Percentiles rank a stretch among this genome's conserved stretches.
Evolutionary conservation across 1,140 invertebrate genomes (phyloP).

Genomic region (Tetraneura akinire): DNA sequence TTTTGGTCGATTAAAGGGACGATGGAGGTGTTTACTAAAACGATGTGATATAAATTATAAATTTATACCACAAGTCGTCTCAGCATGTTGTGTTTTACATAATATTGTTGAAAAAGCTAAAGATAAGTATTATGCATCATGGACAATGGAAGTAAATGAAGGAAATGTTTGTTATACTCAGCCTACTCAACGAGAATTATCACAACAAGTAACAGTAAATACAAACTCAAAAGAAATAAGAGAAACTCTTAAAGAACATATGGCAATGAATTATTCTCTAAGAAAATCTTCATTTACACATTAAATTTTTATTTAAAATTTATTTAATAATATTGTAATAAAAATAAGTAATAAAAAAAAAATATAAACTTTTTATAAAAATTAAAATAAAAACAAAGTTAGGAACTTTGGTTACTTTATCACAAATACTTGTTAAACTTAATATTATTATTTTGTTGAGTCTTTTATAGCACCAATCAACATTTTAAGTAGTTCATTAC

Average conservation of each 20-base stretch:
- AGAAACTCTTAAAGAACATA: constrained; percentile 19
- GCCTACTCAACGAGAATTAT: neutral
- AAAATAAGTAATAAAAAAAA: no score
- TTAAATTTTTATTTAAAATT: neutral
- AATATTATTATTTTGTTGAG: neutral
- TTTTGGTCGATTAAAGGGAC: constrained; percentile 22
- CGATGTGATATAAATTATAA: constrained; percentile 22
- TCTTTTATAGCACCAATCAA: neutral
- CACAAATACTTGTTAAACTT: neutral
- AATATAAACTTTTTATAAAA: no score
- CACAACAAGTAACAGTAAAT: neutral
- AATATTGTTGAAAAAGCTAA: constrained; percentile 8
- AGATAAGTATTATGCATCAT: neutral
- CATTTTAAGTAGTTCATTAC: neutral
- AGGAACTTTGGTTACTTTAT: neutral
- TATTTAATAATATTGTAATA: no score
- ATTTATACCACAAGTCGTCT: constrained; percentile 26
- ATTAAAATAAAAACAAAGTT: no score
- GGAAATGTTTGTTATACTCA: neutral
- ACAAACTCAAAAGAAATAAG: constrained; percentile 21
- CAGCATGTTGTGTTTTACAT: constrained; percentile 17
- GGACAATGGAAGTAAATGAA: constrained; percentile 1
- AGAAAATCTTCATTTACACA: constrained; percentile 8
- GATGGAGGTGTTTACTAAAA: constrained; percentile 22
- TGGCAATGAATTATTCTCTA: constrained; percentile 12